phyloP scores from a whole-genome alignment of 2,797 vertebrate genomes.

The Aviceda cuculoides region DNA sequence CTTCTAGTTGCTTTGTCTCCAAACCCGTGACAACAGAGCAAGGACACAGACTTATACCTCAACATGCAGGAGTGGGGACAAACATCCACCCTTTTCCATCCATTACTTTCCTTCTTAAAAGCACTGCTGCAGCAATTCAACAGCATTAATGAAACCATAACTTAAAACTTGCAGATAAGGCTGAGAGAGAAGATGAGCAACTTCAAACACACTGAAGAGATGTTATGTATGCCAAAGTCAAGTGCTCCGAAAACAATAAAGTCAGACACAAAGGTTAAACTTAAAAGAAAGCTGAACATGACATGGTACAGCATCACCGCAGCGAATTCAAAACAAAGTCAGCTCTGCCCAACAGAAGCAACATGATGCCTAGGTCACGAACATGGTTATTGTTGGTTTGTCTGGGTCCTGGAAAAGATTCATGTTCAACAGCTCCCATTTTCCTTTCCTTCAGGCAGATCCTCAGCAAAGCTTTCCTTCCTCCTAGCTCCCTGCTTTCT shows the following conservation, averaged over 20 bases:
- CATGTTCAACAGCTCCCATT: neutral
- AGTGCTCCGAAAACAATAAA: neutral
- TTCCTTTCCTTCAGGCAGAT: slow-evolving; percentile 2
- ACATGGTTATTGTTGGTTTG: neutral
- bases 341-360: neutral
- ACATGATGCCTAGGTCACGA: neutral
- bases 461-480: neutral
- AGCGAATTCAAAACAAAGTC: neutral
- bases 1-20: slow-evolving; percentile 6
- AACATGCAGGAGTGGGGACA: neutral
- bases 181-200: neutral
- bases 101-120: neutral
- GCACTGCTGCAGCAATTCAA: neutral
- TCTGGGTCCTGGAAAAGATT: neutral
- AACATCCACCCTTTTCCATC: neutral
- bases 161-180: neutral
- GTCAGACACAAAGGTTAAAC: neutral
- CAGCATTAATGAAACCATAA: neutral
- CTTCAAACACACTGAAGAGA: neutral
- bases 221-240: neutral
- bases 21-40: neutral
- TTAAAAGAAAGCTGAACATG: neutral
- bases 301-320: neutral
- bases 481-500: neutral
- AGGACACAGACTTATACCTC: neutral